Evolutionary conservation across 2,888 invertebrate species (phyloP).

Genomic region (Eupithecia subfuscata): DNA sequence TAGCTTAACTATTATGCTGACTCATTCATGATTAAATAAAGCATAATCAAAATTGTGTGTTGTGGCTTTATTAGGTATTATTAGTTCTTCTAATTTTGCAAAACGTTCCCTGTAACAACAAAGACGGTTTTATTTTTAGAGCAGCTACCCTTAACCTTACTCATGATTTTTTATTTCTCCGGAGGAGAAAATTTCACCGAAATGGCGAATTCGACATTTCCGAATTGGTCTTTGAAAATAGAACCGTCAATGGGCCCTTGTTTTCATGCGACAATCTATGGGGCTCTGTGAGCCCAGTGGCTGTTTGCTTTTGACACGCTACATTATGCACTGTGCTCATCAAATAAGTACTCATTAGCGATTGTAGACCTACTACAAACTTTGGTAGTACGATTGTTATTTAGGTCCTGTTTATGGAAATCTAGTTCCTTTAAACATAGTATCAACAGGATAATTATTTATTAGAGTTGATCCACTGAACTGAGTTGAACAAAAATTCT

Average conservation of each 20-base stretch:
- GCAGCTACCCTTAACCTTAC: not conserved
- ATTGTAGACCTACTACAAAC: not conserved
- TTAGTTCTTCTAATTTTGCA: not conserved
- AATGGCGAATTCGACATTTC: not conserved
- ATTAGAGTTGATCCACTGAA: not conserved
- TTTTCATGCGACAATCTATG: constrained; percentile 38
- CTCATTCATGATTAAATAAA: not conserved
- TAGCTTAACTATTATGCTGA: not conserved
- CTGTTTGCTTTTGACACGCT: constrained; percentile 28
- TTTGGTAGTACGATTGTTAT: not conserved
- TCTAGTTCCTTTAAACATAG: not conserved
- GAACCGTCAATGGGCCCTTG: constrained; percentile 18
- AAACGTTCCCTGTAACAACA: not conserved
- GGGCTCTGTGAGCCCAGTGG: constrained; percentile 23
- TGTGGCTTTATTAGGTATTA: not conserved
- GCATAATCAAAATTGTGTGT: not conserved
- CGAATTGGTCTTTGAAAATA: constrained; percentile 3
- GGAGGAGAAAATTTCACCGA: not conserved
- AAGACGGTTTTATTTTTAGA: not conserved
- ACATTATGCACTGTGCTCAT: constrained; percentile 19
- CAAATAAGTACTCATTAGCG: constrained; percentile 35
- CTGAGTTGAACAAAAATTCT: not conserved
- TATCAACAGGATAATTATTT: not conserved
- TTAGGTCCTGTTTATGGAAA: not conserved
- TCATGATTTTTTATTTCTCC: not conserved